phyloP scores from a whole-genome alignment of 2,113 vertebrate genomes.

The Rhadina sibilatrix region DNA sequence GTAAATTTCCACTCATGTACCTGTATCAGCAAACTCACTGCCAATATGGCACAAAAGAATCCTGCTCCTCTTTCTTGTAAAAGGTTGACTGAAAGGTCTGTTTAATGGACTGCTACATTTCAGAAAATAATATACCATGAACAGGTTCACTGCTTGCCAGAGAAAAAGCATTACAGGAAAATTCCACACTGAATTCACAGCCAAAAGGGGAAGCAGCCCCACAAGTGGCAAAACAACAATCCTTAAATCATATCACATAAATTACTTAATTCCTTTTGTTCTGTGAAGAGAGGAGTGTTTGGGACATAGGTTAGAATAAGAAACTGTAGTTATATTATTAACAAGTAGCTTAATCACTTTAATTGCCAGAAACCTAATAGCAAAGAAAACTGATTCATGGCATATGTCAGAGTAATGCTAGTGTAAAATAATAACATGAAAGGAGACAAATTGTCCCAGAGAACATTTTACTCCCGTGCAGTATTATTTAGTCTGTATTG shows the following conservation, averaged over 20 bases:
- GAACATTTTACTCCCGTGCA: background rate
- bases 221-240: background rate
- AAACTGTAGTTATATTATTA: background rate
- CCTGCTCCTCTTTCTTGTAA: background rate
- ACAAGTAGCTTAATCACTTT: conserved; percentile 32
- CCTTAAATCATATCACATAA: background rate
- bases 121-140: background rate
- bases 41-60: background rate
- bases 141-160: background rate
- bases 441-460: background rate
- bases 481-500: background rate
- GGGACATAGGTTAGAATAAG: background rate
- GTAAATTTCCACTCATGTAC: background rate
- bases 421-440: background rate
- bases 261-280: background rate
- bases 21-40: background rate
- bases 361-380: background rate
- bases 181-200: background rate
- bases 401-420: background rate
- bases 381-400: conserved; percentile 16
- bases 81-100: background rate
- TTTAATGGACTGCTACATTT: background rate
- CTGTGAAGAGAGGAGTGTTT: background rate
- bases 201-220: background rate
- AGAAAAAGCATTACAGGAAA: background rate